Base-by-base conservation (phyloP, 2,888 invertebrate genomes). In the Plemyria rubiginata region DNA sequence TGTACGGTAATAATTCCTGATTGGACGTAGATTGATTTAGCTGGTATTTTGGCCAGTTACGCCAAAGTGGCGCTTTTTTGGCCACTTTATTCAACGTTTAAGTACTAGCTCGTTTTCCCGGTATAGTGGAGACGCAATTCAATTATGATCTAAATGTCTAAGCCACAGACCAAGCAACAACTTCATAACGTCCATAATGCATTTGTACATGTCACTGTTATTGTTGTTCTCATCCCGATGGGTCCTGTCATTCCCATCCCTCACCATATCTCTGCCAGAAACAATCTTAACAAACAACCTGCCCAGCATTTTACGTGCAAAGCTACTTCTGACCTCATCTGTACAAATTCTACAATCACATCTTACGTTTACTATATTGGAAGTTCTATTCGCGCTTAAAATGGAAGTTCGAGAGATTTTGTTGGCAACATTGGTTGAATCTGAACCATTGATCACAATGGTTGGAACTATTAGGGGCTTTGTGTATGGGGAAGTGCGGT, bases 121-220 rank as follows among this genome's bases (percentile, higher is more conserved):
- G 15, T 16, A 22, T 49, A 38, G 16, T 54, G 32, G 45, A 54
- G n/a, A 56, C 28, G 13, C 45, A 62, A 54, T 54, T 70, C 74
- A 78, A 75, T 83, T 90, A 74, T 92, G 92, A 81, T 90, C 90
- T 66, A 86, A 81, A 82, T 92, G 92, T 72, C 93, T 83, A 70
- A 93, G 82, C 92, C 92, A 93, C 66, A 93, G 80, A 62, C 92
- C 92, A 66, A 93, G 74, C 78, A 93, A 76, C 73, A 92, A 79
- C 75, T 91, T 91, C 66, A 93, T 68, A 59, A 89, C 79, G 70
- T 90, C 82, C 76, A 89, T 80, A 64, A 92, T 65, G 77, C 90
- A 88, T 60, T 72, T 83, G 68, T 82, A 88, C 89, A 90, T 90
- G 78, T 90, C 91, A 48, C 76, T 79, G 15, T 88, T 86, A 75